Conservation (phyloP, 2,113 vertebrate genomes). For the Pica pica region DNA sequence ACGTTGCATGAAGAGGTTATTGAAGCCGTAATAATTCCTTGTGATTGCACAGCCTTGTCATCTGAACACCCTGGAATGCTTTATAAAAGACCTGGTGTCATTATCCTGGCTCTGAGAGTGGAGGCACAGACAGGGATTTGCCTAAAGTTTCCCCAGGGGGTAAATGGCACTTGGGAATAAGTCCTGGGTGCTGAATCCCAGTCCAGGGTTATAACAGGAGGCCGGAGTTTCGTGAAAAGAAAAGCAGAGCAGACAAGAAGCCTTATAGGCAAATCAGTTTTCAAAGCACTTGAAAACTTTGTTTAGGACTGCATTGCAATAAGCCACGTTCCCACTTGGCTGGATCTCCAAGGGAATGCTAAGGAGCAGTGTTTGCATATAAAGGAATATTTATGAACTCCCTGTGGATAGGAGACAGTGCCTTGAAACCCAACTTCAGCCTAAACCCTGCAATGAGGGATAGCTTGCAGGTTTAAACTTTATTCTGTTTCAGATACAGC, state of each 20-base stretch:
- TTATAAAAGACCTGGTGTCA: not conserved
- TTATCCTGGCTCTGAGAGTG: not conserved
- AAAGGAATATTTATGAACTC: not conserved
- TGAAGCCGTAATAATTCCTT: not conserved
- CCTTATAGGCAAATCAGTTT: slow-evolving; percentile 46
- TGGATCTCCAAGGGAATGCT: not conserved
- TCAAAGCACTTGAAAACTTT: slow-evolving; percentile 41
- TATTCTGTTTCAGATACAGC: not conserved
- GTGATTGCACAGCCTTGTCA: not conserved
- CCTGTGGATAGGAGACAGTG: not conserved
- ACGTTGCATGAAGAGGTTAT: not conserved
- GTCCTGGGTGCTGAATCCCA: not conserved
- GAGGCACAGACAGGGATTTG: slow-evolving; percentile 42
- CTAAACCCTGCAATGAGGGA: not conserved
- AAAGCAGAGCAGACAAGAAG: slow-evolving; percentile 20
- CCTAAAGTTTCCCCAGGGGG: slow-evolving; percentile 25
- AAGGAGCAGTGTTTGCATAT: slow-evolving; percentile 27
- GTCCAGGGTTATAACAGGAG: not conserved
- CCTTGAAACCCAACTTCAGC: not conserved
- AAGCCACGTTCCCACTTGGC: not conserved
- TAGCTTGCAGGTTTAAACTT: not conserved
- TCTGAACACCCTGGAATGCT: not conserved
- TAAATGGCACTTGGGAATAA: slow-evolving; percentile 15
- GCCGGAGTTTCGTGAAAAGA: not conserved
- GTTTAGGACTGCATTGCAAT: not conserved